Conservation (phyloP, 35 echinoderm and acorn worm species). For the Holothuria glaberrima region DNA sequence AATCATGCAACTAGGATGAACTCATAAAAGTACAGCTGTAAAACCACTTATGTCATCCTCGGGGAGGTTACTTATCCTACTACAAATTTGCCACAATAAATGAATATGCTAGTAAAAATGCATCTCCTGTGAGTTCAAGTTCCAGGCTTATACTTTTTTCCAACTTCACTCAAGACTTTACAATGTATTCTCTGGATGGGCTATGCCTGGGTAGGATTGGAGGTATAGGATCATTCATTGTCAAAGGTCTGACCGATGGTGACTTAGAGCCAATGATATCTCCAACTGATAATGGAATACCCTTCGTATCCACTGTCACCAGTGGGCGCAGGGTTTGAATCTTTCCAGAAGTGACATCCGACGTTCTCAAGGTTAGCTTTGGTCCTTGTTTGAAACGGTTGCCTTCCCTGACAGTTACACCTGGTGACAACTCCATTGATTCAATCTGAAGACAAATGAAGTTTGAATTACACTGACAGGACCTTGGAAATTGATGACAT, state of each 20-base stretch:
- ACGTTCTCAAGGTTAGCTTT: slow-evolving; percentile 66
- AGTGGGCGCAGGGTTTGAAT: slow-evolving; percentile 75
- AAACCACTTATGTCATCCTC: neutral
- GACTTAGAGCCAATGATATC: slow-evolving; percentile 80
- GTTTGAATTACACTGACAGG: no score
- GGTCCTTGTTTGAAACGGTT: slow-evolving; percentile 88
- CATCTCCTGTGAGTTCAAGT: neutral
- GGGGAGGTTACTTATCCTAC: neutral
- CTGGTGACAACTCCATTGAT: slow-evolving; percentile 92
- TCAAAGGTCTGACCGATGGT: slow-evolving; percentile 75
- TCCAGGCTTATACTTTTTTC: neutral
- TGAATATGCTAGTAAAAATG: neutral
- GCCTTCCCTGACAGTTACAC: slow-evolving; percentile 93
- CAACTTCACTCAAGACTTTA: slow-evolving; percentile 30
- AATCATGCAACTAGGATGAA: no score
- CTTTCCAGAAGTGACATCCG: slow-evolving; percentile 91
- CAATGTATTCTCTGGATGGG: slow-evolving; percentile 61
- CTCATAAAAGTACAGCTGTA: neutral
- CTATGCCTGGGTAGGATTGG: slow-evolving; percentile 79
- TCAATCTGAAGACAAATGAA: slow-evolving; percentile 74
- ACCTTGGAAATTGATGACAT: no score
- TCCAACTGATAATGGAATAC: slow-evolving; percentile 57
- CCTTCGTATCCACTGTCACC: slow-evolving; percentile 44
- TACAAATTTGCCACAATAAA: neutral
- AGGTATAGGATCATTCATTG: slow-evolving; percentile 81